phyloP scores from a whole-genome alignment of 1,140 invertebrate genomes.

The Cecropterus lyciades region DNA sequence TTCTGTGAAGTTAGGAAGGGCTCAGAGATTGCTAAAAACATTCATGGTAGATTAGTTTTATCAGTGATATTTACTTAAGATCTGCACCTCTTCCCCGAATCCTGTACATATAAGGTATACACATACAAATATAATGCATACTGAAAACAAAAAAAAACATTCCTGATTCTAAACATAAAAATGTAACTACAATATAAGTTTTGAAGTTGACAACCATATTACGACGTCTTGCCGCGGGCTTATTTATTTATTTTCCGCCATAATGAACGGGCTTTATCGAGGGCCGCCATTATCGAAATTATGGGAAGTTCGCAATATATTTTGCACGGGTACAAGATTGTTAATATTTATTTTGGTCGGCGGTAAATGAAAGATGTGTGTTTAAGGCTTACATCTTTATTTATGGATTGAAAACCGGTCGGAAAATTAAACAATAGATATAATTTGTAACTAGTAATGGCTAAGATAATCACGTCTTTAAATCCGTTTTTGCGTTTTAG shows the following conservation, averaged over 20 bases:
- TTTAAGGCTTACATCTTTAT: neutral
- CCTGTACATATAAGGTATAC: no score
- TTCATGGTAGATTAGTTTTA: no score
- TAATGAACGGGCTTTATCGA: constrained; percentile 15
- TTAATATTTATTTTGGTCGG: constrained; percentile 4
- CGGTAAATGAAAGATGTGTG: neutral
- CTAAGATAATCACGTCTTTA: neutral
- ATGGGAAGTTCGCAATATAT: constrained; percentile 1
- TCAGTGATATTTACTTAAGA: no score
- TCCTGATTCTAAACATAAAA: no score
- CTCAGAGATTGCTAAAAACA: no score
- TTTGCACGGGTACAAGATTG: constrained; percentile 1
- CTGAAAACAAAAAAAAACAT: no score
- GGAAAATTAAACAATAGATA: no score
- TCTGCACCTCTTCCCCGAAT: no score
- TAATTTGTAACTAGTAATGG: neutral
- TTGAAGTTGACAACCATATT: neutral
- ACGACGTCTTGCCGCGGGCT: neutral
- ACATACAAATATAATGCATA: no score
- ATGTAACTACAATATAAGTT: no score
- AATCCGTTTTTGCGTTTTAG: no score
- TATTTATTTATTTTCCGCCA: constrained; percentile 15
- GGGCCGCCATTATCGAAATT: constrained; percentile 13
- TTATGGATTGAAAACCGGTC: neutral
- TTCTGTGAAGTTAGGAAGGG: no score